Evolutionary conservation across 2,888 invertebrate genomes (phyloP).

Genomic region (Ormyrus rosae): DNA sequence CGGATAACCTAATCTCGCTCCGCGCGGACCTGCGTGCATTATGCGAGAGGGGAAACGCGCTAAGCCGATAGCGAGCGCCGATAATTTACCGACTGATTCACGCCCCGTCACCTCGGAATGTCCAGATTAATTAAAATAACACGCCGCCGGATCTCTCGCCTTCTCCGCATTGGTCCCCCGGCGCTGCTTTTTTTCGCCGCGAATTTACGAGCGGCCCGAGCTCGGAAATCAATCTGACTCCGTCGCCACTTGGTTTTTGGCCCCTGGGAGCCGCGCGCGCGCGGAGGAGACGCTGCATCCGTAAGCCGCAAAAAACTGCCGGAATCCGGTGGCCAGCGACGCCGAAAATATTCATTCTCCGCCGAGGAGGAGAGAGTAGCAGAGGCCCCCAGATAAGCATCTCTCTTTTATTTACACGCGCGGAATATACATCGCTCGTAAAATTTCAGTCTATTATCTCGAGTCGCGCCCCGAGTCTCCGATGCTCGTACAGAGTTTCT

Average conservation of each 20-base stretch:
- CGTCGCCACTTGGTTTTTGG: conserved; percentile 23
- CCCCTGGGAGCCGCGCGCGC: not conserved
- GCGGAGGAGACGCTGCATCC: not conserved
- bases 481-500: too few species aligned
- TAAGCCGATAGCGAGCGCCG: conserved; percentile 66
- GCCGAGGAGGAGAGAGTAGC: conserved; percentile 7
- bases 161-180: not conserved
- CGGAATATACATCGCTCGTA: conserved; percentile 25
- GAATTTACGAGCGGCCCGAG: conserved; percentile 42
- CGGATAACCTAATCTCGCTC: conserved; percentile 52
- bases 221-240: conserved; percentile 49
- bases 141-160: conserved; percentile 47
- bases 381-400: conserved; percentile 35
- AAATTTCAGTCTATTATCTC: conserved; percentile 45
- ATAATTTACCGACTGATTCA: conserved; percentile 73
- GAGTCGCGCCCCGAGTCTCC: not conserved
- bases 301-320: not conserved
- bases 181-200: not conserved
- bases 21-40: not conserved
- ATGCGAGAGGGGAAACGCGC: conserved; percentile 12
- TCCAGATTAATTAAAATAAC: conserved; percentile 65
- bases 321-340: conserved; percentile 29
- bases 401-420: conserved; percentile 44
- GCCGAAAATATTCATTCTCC: conserved; percentile 40
- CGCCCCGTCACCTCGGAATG: conserved; percentile 62